phyloP scores from a whole-genome alignment of 2,113 vertebrate genomes.

The Sylvietta virens region DNA sequence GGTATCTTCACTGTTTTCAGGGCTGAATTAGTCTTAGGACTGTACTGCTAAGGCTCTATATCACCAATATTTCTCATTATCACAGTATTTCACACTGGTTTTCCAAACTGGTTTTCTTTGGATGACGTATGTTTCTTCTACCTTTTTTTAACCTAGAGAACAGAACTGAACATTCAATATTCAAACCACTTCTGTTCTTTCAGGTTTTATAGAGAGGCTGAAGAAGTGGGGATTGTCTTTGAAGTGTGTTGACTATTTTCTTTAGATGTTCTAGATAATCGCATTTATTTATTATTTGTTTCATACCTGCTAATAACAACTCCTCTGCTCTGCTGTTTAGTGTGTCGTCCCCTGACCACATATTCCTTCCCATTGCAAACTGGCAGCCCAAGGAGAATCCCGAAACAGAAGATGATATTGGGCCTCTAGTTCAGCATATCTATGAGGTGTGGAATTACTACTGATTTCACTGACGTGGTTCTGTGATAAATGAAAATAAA shows the following conservation, averaged over 20 bases:
- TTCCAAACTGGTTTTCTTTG: not conserved
- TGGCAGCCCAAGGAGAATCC: conserved; percentile 85
- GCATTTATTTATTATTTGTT: not conserved
- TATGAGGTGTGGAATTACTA: conserved; percentile 80
- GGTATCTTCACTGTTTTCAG: not conserved
- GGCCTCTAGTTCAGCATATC: conserved; percentile 88
- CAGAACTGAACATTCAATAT: not conserved
- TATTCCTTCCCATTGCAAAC: conserved; percentile 92
- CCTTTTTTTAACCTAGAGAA: not conserved
- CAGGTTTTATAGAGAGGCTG: not conserved
- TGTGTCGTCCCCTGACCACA: conserved; percentile 86
- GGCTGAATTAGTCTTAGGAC: not conserved
- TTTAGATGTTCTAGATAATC: not conserved
- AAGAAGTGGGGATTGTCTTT: not conserved
- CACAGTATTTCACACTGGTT: not conserved
- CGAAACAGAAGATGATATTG: conserved; percentile 87
- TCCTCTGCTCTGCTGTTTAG: conserved; percentile 68
- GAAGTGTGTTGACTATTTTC: accelerated
- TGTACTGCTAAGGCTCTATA: not conserved
- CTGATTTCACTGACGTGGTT: not conserved
- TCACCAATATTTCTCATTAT: not conserved
- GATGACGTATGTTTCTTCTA: not conserved
- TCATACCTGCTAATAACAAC: not conserved
- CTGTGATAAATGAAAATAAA: not conserved
- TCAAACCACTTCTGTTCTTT: not conserved